Conservation (phyloP, 2,888 invertebrate genomes). For the Tetragonisca angustula region DNA sequence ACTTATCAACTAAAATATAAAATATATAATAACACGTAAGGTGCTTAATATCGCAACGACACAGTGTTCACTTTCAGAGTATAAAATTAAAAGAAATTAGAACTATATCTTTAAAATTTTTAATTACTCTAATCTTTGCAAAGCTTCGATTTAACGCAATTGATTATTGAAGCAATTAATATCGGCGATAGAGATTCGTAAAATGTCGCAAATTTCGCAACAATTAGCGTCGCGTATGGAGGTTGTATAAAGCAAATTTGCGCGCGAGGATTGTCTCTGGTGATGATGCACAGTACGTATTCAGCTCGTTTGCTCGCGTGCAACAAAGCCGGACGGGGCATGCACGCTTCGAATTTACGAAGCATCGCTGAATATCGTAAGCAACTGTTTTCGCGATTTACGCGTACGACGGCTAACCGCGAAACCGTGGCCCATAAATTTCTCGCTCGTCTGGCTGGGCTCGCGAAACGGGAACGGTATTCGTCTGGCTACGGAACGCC, state of each 20-base stretch:
- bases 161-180: background rate
- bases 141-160: too few relatives aligned
- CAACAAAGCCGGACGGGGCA: background rate
- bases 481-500: background rate
- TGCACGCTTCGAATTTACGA: slow-evolving; percentile 38
- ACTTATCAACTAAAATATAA: too few relatives aligned
- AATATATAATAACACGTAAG: too few relatives aligned
- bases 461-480: slow-evolving; percentile 19
- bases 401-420: slow-evolving; percentile 35
- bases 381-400: slow-evolving; percentile 54
- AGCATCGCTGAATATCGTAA: slow-evolving; percentile 38
- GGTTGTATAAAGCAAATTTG: background rate
- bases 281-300: slow-evolving; percentile 3
- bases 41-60: too few relatives aligned
- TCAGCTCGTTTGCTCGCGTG: slow-evolving; percentile 20
- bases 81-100: too few relatives aligned
- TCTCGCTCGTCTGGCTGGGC: slow-evolving; percentile 24
- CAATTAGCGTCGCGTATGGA: background rate
- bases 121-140: too few relatives aligned
- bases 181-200: background rate
- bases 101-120: too few relatives aligned
- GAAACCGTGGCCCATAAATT: slow-evolving; percentile 42
- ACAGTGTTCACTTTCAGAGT: too few relatives aligned
- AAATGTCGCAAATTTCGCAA: background rate
- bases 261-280: background rate